Percentiles rank a stretch among this genome's conserved stretches.
Evolutionary conservation across 2,888 invertebrate genomes (phyloP).

Genomic region (Drosophila testacea): DNA sequence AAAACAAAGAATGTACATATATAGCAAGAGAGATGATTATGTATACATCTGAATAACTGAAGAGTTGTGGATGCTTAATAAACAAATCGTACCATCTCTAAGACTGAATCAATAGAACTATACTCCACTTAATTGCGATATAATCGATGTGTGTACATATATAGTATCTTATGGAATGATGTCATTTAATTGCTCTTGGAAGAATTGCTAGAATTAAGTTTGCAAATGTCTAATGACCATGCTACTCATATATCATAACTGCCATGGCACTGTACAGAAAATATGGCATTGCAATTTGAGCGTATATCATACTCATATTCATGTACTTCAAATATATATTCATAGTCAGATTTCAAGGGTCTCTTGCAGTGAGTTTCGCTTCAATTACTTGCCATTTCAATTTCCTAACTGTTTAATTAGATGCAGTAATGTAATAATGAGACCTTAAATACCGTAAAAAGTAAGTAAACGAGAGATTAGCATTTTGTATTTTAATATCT

Average conservation of each 20-base stretch:
- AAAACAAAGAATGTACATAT: no score
- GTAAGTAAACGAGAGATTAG: not conserved
- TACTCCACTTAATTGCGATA: not conserved
- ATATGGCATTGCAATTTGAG: constrained; percentile 60
- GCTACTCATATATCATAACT: constrained; percentile 7
- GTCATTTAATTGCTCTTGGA: constrained; percentile 50
- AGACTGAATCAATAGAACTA: not conserved
- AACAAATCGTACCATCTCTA: not conserved
- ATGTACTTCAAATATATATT: not conserved
- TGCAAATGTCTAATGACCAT: constrained; percentile 2
- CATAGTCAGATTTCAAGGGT: constrained; percentile 7
- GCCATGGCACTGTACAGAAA: constrained; percentile 8
- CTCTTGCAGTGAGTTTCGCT: constrained; percentile 26
- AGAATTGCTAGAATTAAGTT: constrained; percentile 33
- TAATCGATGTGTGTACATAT: not conserved
- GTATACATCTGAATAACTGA: not conserved
- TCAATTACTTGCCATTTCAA: constrained; percentile 21
- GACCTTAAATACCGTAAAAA: constrained; percentile 2
- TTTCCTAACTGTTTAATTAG: constrained; percentile 39
- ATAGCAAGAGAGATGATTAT: no score
- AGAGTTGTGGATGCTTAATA: not conserved
- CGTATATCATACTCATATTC: constrained; percentile 28
- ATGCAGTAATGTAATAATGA: constrained; percentile 23
- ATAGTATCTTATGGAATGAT: constrained; percentile 43
- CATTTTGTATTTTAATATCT: not conserved